Percentiles rank a stretch among this genome's conserved stretches.
phyloP scores from a whole-genome alignment of 2,888 invertebrate genomes.

The Spodoptera littoralis region DNA sequence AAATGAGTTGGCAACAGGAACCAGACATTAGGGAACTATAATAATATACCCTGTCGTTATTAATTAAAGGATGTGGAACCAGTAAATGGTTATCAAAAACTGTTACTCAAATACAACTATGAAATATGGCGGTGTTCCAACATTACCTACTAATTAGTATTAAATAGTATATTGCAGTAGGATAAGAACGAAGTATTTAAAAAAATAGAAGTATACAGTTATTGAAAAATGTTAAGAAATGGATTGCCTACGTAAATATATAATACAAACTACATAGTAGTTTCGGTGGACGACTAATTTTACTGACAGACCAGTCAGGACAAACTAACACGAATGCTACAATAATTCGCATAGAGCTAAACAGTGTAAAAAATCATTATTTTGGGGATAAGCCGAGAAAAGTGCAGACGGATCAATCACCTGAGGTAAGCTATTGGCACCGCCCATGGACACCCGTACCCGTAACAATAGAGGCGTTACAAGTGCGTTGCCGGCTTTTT shows the following conservation, averaged over 20 bases:
- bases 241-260: constrained; percentile 20
- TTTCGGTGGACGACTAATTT: constrained; percentile 20
- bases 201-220: constrained; percentile 40
- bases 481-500: too few relatives aligned
- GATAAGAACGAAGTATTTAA: constrained; percentile 24
- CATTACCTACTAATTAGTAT: constrained; percentile 35
- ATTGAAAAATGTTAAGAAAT: constrained; percentile 35
- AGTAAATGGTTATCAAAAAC: constrained; percentile 55
- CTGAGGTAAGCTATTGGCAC: too few relatives aligned
- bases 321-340: too few relatives aligned
- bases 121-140: constrained; percentile 47
- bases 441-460: too few relatives aligned
- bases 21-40: constrained; percentile 37
- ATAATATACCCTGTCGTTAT: constrained; percentile 52
- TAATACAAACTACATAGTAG: constrained; percentile 33
- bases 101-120: constrained; percentile 41
- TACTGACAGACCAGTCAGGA: too few relatives aligned
- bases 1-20: constrained; percentile 9
- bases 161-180: constrained; percentile 31
- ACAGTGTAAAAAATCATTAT: too few relatives aligned
- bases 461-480: too few relatives aligned
- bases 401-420: too few relatives aligned
- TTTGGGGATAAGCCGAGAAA: too few relatives aligned
- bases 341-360: too few relatives aligned
- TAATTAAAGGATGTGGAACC: constrained; percentile 43